phyloP scores from a whole-genome alignment of 2,113 vertebrate species.

The Cyphotilapia sp. region DNA sequence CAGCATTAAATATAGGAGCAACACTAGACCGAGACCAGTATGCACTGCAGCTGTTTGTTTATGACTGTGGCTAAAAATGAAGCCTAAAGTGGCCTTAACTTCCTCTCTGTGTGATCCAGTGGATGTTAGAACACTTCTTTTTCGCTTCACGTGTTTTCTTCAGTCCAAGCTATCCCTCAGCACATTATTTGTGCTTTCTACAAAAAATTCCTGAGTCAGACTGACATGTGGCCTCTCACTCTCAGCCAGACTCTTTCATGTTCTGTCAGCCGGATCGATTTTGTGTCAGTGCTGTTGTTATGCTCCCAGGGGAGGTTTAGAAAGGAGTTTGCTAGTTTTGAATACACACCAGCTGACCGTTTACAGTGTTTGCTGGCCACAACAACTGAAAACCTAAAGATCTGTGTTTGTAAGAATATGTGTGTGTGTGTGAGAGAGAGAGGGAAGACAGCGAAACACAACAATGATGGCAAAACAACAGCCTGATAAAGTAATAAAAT shows the following conservation, averaged over 20 bases:
- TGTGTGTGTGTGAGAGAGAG: neutral
- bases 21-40: neutral
- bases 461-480: neutral
- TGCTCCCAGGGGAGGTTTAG: slow-evolving; percentile 1
- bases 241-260: neutral
- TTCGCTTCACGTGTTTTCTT: neutral
- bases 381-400: neutral
- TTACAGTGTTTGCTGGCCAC: neutral
- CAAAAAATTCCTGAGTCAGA: neutral
- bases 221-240: neutral
- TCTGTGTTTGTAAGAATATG: neutral
- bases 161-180: neutral
- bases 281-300: slow-evolving; percentile 15
- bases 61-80: neutral
- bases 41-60: neutral
- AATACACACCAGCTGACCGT: neutral
- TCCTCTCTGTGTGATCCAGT: neutral
- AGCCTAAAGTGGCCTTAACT: neutral
- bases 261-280: slow-evolving; percentile 2
- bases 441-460: neutral
- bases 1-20: neutral
- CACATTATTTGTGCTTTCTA: neutral
- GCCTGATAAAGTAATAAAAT: neutral
- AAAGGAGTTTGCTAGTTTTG: slow-evolving; percentile 4
- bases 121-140: neutral